Evolutionary conservation across 2,113 vertebrate genomes (phyloP).

Genomic region (Rousettus leschenaultii): DNA sequence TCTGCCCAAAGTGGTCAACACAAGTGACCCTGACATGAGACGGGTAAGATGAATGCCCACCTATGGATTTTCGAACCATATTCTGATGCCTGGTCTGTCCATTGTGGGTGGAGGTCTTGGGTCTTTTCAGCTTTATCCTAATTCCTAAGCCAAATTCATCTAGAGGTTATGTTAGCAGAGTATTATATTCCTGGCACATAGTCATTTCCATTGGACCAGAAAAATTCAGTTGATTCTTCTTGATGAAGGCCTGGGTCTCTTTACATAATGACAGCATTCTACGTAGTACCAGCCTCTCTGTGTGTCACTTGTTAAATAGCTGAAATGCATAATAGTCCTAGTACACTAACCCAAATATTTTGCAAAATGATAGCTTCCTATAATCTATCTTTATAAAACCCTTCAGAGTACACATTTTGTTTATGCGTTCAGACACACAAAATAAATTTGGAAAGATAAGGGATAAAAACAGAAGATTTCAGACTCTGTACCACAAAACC

Average conservation of each 20-base stretch:
- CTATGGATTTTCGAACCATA: neutral
- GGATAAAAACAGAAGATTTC: neutral
- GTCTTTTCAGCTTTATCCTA: neutral
- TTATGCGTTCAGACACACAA: constrained; percentile 3
- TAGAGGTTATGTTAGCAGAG: neutral
- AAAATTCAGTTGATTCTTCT: neutral
- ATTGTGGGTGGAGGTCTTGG: neutral
- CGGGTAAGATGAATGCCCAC: constrained; percentile 84
- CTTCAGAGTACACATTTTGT: neutral
- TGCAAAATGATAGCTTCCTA: constrained; percentile 18
- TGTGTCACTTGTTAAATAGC: neutral
- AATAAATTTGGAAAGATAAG: neutral
- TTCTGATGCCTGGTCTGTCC: neutral
- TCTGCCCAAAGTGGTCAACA: constrained; percentile 98
- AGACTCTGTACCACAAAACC: neutral
- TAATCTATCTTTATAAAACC: neutral
- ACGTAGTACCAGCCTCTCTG: neutral
- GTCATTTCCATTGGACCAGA: neutral
- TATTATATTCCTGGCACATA: constrained; percentile 2
- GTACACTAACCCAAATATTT: neutral
- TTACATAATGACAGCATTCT: neutral
- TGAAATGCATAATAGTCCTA: constrained; percentile 15
- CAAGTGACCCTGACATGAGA: constrained; percentile 99
- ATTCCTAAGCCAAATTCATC: neutral
- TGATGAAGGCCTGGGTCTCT: neutral